phyloP scores from a whole-genome alignment of 2,797 vertebrate species.

The Rallus crepitans region DNA sequence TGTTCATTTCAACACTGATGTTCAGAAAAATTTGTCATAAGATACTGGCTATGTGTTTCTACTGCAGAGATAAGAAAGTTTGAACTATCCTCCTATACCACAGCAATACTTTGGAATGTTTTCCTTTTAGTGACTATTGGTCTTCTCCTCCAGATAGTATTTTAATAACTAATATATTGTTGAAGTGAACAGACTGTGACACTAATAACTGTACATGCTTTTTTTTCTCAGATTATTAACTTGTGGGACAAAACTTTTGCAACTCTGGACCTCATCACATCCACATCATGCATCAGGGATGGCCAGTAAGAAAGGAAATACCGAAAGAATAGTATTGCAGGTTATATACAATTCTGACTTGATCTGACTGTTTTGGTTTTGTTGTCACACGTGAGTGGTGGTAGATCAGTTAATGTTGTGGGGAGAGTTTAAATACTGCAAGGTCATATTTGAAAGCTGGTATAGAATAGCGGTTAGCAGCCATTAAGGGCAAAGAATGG shows the following conservation, averaged over 20 bases:
- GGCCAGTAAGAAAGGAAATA: slow-evolving; percentile 80
- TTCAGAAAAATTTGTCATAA: background rate
- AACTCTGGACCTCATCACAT: slow-evolving; percentile 87
- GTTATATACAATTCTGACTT: slow-evolving; percentile 74
- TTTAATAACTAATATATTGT: background rate
- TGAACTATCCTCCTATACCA: background rate
- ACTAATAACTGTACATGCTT: background rate
- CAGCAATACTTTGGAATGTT: background rate
- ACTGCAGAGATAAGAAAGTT: background rate
- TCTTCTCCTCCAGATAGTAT: background rate
- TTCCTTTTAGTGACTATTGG: background rate
- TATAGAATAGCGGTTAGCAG: background rate
- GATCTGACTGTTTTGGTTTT: background rate
- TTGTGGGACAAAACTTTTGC: slow-evolving; percentile 88
- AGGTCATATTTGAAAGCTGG: background rate
- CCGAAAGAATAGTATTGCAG: slow-evolving; percentile 92
- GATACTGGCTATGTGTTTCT: background rate
- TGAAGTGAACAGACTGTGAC: background rate
- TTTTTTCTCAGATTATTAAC: slow-evolving; percentile 84
- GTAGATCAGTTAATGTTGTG: background rate
- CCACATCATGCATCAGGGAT: slow-evolving; percentile 65
- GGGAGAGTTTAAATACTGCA: background rate
- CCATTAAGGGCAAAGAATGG: background rate
- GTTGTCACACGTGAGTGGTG: background rate
- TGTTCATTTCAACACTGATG: background rate